phyloP scores from a whole-genome alignment of 2,888 invertebrate species.

The Drosophila conformis region DNA sequence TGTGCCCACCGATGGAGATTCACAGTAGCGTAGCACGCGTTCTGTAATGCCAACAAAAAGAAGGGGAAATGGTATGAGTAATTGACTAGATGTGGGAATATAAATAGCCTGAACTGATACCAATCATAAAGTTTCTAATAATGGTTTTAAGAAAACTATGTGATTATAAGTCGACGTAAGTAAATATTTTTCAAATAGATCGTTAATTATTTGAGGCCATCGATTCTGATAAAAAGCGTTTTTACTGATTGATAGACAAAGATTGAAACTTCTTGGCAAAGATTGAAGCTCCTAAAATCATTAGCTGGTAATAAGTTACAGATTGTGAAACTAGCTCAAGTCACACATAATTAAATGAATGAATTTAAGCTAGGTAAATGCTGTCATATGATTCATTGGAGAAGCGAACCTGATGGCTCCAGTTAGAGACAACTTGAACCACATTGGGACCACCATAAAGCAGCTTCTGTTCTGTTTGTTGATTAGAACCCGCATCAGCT shows the following conservation, averaged over 20 bases:
- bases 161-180: neutral
- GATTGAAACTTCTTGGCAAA: neutral
- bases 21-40: constrained; percentile 84
- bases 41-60: constrained; percentile 64
- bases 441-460: constrained; percentile 16
- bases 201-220: neutral
- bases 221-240: neutral
- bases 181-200: neutral
- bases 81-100: neutral
- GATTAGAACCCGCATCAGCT: constrained; percentile 42
- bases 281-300: neutral
- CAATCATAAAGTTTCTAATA: neutral
- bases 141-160: neutral
- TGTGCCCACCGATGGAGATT: constrained; percentile 85
- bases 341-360: neutral
- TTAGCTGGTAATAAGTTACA: neutral
- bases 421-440: constrained; percentile 1
- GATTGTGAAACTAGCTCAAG: neutral
- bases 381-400: neutral
- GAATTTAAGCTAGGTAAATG: neutral
- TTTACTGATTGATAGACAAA: neutral
- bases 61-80: neutral
- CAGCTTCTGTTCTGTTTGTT: constrained; percentile 29
- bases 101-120: neutral
- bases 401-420: neutral